Percentiles rank a stretch among this genome's conserved stretches.
These are phyloP conservation scores for Meliscaeva auricollis DNA, from an alignment of 2,888 invertebrate species.

Conservation along the genomic window DNA sequence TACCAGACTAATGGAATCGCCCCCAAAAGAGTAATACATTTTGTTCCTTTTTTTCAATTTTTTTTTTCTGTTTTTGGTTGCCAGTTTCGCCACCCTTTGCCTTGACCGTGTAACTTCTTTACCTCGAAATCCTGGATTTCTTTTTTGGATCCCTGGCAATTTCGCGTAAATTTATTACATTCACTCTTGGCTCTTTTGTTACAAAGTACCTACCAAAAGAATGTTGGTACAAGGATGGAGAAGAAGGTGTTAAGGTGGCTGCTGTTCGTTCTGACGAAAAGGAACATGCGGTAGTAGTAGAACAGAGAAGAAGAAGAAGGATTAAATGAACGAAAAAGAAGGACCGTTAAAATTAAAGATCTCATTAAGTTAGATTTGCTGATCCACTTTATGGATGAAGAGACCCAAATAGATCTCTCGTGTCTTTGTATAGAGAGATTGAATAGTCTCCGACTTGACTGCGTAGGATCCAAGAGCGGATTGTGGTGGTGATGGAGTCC, in stretches of 20 bases:
- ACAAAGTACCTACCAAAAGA: not conserved
- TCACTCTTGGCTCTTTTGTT: slow-evolving; percentile 33
- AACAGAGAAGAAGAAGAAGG: not conserved
- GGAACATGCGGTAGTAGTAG: not conserved
- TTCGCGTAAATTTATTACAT: slow-evolving; percentile 62
- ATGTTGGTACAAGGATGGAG: no score
- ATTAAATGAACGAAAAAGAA: slow-evolving; percentile 35
- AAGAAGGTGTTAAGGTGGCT: not conserved
- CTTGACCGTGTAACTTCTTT: slow-evolving; percentile 68
- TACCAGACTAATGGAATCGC: slow-evolving; percentile 62
- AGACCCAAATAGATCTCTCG: not conserved
- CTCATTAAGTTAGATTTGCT: slow-evolving; percentile 71
- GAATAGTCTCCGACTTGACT: not conserved
- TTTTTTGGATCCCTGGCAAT: slow-evolving; percentile 32
- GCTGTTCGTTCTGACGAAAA: slow-evolving; percentile 13
- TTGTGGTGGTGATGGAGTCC: slow-evolving; percentile 43
- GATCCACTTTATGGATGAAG: slow-evolving; percentile 43
- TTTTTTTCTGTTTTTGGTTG: slow-evolving; percentile 9
- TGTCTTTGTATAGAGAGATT: not conserved
- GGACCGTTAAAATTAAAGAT: slow-evolving; percentile 72
- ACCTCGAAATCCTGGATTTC: slow-evolving; percentile 12
- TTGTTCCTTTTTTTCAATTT: slow-evolving; percentile 1
- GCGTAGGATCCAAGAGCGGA: slow-evolving; percentile 7
- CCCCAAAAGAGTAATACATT: slow-evolving; percentile 60
- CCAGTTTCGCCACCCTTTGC: slow-evolving; percentile 30